Percentiles rank a stretch among this genome's conserved stretches.
Conservation (phyloP, 2,113 vertebrate species). For the Felis chaus region DNA sequence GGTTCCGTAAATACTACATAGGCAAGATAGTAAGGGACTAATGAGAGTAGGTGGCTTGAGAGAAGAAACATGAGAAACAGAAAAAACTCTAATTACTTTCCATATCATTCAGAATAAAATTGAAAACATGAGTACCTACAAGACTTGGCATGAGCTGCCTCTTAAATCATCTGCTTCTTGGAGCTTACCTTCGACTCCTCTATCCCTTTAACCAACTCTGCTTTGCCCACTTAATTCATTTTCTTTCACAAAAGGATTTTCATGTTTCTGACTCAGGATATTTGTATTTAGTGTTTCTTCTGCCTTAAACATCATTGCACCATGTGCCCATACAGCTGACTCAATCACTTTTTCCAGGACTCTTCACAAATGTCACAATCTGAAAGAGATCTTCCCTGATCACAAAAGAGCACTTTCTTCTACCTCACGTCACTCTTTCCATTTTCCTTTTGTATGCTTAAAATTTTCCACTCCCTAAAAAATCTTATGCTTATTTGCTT, state of each 20-base stretch:
- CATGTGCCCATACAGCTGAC: background rate
- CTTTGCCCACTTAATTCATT: background rate
- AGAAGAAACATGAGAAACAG: background rate
- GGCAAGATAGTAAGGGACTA: background rate
- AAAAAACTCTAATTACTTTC: background rate
- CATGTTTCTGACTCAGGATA: background rate
- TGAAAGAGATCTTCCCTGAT: background rate
- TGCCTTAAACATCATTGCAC: background rate
- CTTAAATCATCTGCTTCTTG: background rate
- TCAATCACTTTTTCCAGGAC: background rate
- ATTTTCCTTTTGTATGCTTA: background rate
- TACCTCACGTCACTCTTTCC: background rate
- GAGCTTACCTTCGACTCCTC: background rate
- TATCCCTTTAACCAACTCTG: accelerated
- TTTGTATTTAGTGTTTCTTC: background rate
- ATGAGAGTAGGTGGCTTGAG: background rate
- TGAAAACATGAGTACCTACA: background rate
- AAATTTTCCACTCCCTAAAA: background rate
- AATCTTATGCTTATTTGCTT: background rate
- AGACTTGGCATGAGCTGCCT: background rate
- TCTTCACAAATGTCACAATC: background rate
- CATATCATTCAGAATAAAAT: background rate
- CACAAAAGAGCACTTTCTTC: background rate
- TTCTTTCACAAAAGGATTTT: background rate
- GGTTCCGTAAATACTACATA: background rate